Conservation (phyloP, 2,113 vertebrate species). For the Oryctolagus cuniculus region mOryCun1.1 NC_091441.1:61116501-61117000, state of each 20-base stretch:
- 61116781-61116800: neutral
- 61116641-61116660: neutral
- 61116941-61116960: conserved; percentile 5
- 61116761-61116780: neutral
- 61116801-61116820: neutral
- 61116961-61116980: neutral
- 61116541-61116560: neutral
- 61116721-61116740: neutral
- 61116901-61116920: neutral
- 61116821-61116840: neutral
- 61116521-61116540: neutral
- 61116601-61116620: neutral
- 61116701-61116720: neutral
- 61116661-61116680: neutral
- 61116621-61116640: neutral
- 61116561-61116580: neutral
- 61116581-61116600: neutral
- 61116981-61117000: neutral
- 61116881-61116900: neutral
- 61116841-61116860: neutral
- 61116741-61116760: neutral
- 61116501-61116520: neutral
- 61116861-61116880: neutral
- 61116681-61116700: neutral
- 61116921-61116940: neutral